A percentile compares a stretch with the other conserved stretches of the same genome.
Evolutionary conservation across 2,888 invertebrate species (phyloP).

Genomic region (Tromatobia lineatoria): DNA sequence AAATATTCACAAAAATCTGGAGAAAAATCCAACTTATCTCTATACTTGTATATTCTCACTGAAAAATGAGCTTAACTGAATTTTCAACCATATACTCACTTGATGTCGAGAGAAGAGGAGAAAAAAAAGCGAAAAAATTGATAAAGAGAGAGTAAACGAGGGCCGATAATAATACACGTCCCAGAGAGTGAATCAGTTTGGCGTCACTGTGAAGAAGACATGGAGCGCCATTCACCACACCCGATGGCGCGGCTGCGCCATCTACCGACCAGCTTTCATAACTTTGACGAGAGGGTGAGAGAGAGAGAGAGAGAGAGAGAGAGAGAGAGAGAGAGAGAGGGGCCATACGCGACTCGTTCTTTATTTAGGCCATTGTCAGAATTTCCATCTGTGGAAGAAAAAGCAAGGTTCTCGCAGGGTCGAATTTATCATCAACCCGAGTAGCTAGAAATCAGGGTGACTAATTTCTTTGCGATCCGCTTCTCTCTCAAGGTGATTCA

Average conservation of each 20-base stretch:
- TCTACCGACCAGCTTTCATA: too few species aligned
- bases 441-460: neutral
- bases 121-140: too few species aligned
- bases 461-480: neutral
- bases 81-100: conserved; percentile 55
- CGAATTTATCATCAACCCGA: neutral
- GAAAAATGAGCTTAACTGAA: neutral
- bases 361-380: conserved; percentile 69
- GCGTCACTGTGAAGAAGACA: conserved; percentile 61
- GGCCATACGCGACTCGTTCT: conserved; percentile 64
- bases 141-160: conserved; percentile 15
- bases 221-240: conserved; percentile 58
- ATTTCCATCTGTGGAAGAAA: conserved; percentile 29
- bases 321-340: too few species aligned
- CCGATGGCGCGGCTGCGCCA: conserved; percentile 58
- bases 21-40: neutral
- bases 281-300: too few species aligned
- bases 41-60: neutral
- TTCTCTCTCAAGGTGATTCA: too few species aligned
- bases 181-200: conserved; percentile 65
- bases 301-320: too few species aligned
- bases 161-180: conserved; percentile 24
- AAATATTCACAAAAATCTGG: conserved; percentile 4
- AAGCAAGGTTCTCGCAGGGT: neutral
- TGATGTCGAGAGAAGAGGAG: conserved; percentile 1